Conservation (phyloP, 2,888 invertebrate genomes). For the Dryococelus australis region DNA sequence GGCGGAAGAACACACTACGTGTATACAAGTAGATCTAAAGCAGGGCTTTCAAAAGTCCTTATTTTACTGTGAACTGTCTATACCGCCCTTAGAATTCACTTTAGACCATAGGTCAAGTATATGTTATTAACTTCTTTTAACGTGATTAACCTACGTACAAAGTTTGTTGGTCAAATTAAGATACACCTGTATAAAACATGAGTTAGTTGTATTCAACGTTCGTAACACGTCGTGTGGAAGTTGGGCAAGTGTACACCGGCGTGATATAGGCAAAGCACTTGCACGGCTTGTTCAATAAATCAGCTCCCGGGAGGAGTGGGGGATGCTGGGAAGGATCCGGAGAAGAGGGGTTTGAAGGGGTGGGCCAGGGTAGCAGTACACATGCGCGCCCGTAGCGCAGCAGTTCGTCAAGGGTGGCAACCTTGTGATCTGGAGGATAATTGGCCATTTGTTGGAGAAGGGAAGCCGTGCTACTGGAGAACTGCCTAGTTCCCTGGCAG, state of each 20-base stretch:
- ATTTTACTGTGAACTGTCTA: too few species aligned
- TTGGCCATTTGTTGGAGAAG: constrained; percentile 18
- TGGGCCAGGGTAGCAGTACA: background rate
- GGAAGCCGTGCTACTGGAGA: constrained; percentile 5
- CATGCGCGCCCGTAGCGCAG: background rate
- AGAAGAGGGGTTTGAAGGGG: background rate
- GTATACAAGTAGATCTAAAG: too few species aligned
- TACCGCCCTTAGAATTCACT: too few species aligned
- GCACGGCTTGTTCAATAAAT: background rate
- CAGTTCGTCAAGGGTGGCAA: constrained; percentile 16
- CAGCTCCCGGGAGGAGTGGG: background rate
- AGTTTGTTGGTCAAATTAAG: too few species aligned
- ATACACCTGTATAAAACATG: too few species aligned
- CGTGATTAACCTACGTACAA: too few species aligned
- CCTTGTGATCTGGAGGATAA: constrained; percentile 21
- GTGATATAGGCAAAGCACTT: constrained; percentile 3
- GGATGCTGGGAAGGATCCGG: background rate
- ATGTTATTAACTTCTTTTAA: too few species aligned
- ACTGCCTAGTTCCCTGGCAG: background rate
- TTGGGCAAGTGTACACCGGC: background rate
- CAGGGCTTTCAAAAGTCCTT: too few species aligned
- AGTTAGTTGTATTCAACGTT: too few species aligned
- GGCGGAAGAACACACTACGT: too few species aligned
- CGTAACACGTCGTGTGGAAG: background rate
- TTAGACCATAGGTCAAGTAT: too few species aligned